Evolutionary conservation across 2,888 invertebrate species (phyloP), one percentile per base, ranked within the genome.

Genomic region (Drosophila phalerata): DNA sequence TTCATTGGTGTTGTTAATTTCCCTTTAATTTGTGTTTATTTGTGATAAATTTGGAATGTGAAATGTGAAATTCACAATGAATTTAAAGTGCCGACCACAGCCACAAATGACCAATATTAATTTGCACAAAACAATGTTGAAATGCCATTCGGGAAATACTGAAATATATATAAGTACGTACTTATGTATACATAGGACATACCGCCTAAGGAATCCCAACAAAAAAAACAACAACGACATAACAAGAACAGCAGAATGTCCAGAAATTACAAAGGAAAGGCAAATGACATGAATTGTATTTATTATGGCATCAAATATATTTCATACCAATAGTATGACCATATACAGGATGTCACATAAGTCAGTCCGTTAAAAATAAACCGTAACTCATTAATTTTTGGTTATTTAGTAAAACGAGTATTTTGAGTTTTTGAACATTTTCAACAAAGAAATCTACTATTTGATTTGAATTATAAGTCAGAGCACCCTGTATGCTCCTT

Each of bases 41-140:
- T 65, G 64, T 52, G 48, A 49, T 65, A 69, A 51, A 32, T 53
- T 73, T 68, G 56, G 43, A 64, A 56, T 69, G 58, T 30, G 58
- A 73, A 73, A 65, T 43, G 51, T 19, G 6, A 40, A 61, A 34
- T 52, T 42, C 13, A 5, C 49, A 64, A 19, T 86, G 63, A 83
- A 86, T 66, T 69, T 77, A 56, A 71, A 77, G 55, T 72, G 62
- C 53, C n/a, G 5, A 49, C 61, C 48, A 40, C 66, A 69, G 67
- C 87, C 87, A 34, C 88, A 86, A 79, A 77, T 68, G 77, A 69
- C 34, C 61, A 73, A 64, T 79, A 71, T 82, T 80, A 73, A 85
- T 86, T 85, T 80, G 51, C 22, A 28, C 48, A 79, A 52, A 69
- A 65, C 60, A 79, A 64, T 79, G 55, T 55, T 37, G 34, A 60